Conservation (phyloP, 2,113 vertebrate genomes). For the Malurus alboscapulatus region DNA sequence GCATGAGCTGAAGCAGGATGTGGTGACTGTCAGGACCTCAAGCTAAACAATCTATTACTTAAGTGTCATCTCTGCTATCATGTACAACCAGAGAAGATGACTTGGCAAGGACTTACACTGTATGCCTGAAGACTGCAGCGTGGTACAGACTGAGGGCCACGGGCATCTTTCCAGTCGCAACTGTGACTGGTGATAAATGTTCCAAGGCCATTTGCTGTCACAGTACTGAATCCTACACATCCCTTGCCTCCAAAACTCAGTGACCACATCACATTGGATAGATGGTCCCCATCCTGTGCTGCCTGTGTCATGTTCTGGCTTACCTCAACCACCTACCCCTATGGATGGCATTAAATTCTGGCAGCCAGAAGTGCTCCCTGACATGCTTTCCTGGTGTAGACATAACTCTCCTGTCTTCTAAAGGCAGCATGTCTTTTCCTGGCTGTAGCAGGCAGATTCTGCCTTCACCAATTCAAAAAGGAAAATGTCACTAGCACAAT, state of each 20-base stretch:
- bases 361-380: background rate
- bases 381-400: background rate
- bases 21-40: background rate
- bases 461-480: background rate
- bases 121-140: background rate
- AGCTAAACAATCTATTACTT: background rate
- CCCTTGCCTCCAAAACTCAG: background rate
- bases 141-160: background rate
- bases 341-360: background rate
- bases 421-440: background rate
- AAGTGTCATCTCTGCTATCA: background rate
- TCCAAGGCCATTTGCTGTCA: background rate
- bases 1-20: background rate
- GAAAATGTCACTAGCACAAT: background rate
- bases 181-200: background rate
- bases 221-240: background rate
- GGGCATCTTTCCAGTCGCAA: background rate
- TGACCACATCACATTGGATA: background rate
- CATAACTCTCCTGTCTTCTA: background rate
- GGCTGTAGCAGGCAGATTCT: background rate
- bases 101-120: background rate
- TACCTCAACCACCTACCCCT: background rate
- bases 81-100: background rate
- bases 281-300: background rate
- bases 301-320: background rate